Evolutionary conservation across 1,140 invertebrate species (phyloP).

Genomic region (Whitmania pigra): DNA sequence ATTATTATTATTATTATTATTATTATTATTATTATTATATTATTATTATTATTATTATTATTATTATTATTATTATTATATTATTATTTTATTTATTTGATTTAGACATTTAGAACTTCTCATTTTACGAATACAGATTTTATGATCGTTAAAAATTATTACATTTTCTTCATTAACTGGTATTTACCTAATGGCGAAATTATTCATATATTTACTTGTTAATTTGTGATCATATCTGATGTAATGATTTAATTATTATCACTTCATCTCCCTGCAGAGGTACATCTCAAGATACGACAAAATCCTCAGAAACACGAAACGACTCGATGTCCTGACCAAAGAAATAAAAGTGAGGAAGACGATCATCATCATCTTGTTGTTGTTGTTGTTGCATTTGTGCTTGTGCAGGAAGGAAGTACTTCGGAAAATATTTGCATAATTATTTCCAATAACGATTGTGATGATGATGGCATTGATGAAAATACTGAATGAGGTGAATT

Average conservation of each 20-base stretch:
- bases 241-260: constrained; percentile 27
- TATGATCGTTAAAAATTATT: too few relatives aligned
- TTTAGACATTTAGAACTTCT: too few relatives aligned
- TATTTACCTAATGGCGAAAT: too few relatives aligned
- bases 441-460: background rate
- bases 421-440: too few relatives aligned
- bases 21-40: background rate
- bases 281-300: constrained; percentile 65
- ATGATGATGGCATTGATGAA: background rate
- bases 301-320: constrained; percentile 52
- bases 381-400: too few relatives aligned
- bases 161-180: too few relatives aligned
- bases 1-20: constrained; percentile 17
- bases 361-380: background rate
- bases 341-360: constrained; percentile 55
- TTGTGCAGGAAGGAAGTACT: too few relatives aligned
- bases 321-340: constrained; percentile 65
- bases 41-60: background rate
- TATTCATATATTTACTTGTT: background rate
- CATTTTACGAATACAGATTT: too few relatives aligned
- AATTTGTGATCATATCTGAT: constrained; percentile 8
- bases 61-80: too few relatives aligned
- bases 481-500: too few relatives aligned
- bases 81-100: too few relatives aligned
- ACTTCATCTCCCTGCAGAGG: constrained; percentile 50